Conservation (phyloP, 2,113 vertebrate genomes). For the Spea multiplicata region DNA sequence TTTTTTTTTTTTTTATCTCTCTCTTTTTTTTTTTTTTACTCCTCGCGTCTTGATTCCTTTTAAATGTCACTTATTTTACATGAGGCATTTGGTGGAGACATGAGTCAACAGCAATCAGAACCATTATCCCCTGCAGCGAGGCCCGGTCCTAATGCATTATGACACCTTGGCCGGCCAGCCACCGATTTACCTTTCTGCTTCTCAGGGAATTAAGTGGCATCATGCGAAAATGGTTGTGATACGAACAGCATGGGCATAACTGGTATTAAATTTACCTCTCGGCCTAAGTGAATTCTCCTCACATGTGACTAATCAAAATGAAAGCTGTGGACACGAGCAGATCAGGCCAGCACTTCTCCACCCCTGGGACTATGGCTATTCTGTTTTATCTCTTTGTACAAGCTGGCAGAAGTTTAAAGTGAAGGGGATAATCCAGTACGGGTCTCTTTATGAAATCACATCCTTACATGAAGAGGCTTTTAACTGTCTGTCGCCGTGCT, state of each 20-base stretch:
- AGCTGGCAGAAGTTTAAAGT: conserved; percentile 85
- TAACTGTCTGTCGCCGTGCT: conserved; percentile 79
- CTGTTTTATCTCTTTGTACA: conserved; percentile 87
- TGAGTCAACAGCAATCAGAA: conserved; percentile 88
- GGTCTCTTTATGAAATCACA: conserved; percentile 85
- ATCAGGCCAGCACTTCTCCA: conserved; percentile 74
- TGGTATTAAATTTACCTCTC: conserved; percentile 87
- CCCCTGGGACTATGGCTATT: conserved; percentile 84
- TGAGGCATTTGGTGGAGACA: conserved; percentile 81
- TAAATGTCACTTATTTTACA: conserved; percentile 96
- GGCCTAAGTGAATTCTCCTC: conserved; percentile 93
- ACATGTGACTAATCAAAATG: conserved; percentile 93
- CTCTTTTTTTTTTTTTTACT: conserved; percentile 63
- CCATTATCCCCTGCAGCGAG: conserved; percentile 88
- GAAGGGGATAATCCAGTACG: conserved; percentile 81
- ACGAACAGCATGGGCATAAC: conserved; percentile 95
- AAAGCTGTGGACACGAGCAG: conserved; percentile 90
- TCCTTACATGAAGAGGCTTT: conserved; percentile 86
- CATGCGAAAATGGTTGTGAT: conserved; percentile 93
- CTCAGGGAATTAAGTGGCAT: conserved; percentile 95
- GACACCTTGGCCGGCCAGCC: conserved; percentile 79
- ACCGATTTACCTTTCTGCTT: conserved; percentile 86
- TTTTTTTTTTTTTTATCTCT: conserved; percentile 51
- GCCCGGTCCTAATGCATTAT: conserved; percentile 83
- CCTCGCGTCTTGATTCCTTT: conserved; percentile 88